phyloP scores from a whole-genome alignment of 2,797 vertebrate genomes.

The Phalloptychus januarius region DNA sequence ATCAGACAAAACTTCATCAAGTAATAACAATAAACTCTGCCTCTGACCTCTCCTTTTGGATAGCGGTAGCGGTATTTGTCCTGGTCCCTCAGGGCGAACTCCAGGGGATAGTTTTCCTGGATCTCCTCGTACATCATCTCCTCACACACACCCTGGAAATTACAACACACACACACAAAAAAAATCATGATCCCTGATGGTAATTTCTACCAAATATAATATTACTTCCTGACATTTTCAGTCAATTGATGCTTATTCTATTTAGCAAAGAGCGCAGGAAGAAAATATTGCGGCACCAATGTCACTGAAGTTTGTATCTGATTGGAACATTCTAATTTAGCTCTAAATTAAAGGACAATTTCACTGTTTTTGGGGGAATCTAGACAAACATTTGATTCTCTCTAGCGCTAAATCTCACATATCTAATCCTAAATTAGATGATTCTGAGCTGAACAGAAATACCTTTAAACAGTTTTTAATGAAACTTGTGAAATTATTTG shows the following conservation, averaged over 20 bases:
- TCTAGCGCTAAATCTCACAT: neutral
- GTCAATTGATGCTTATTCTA: neutral
- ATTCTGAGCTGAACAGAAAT: neutral
- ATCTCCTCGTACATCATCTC: slow-evolving; percentile 99
- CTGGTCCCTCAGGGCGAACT: slow-evolving; percentile 96
- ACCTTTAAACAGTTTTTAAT: neutral
- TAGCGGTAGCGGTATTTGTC: slow-evolving; percentile 99
- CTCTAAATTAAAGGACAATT: neutral
- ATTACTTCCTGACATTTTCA: neutral
- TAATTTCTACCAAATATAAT: neutral
- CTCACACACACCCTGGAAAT: slow-evolving; percentile 93
- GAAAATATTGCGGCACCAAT: neutral
- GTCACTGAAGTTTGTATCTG: neutral
- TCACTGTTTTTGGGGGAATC: neutral
- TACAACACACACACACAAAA: slow-evolving; percentile 16
- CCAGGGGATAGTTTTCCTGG: slow-evolving; percentile 90
- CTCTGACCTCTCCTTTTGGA: slow-evolving; percentile 94
- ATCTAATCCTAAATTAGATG: neutral
- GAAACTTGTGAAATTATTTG: neutral
- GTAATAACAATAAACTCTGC: neutral
- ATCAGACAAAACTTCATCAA: neutral
- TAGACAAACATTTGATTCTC: neutral
- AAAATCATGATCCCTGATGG: no score
- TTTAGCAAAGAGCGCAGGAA: neutral
- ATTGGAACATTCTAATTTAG: neutral